Percentiles rank a stretch among this genome's conserved stretches.
phyloP scores from a whole-genome alignment of 1,140 invertebrate genomes.

The Platorchestia sp. region DNA sequence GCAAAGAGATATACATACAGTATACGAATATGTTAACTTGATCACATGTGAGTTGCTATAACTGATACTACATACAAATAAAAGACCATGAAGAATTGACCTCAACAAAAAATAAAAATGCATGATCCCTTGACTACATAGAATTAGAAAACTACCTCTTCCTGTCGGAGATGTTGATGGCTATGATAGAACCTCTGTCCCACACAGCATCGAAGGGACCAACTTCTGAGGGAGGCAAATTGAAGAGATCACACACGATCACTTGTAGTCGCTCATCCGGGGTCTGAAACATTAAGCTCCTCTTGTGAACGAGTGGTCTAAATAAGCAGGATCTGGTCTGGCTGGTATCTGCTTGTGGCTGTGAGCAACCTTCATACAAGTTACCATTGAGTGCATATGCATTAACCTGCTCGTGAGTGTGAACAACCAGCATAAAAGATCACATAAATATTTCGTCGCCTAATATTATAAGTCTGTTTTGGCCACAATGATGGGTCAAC shows the following conservation, averaged over 20 bases:
- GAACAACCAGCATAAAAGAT: no score
- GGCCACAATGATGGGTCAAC: no score
- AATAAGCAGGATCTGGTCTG: neutral
- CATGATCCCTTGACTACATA: neutral
- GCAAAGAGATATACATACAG: neutral
- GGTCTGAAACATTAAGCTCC: neutral
- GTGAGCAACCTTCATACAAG: no score
- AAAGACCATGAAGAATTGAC: no score
- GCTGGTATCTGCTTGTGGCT: neutral
- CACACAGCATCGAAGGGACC: constrained; percentile 16
- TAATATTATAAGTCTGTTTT: no score
- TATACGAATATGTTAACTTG: neutral
- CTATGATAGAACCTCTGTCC: constrained; percentile 30
- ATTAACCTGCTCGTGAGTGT: no score
- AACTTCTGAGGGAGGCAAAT: constrained; percentile 13
- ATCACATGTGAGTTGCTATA: neutral
- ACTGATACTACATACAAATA: neutral
- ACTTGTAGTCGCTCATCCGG: constrained; percentile 15
- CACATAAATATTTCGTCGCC: no score
- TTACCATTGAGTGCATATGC: no score
- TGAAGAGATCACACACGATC: neutral
- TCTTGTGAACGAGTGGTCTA: neutral
- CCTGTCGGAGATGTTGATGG: constrained; percentile 37
- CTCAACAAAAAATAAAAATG: neutral
- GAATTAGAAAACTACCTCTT: neutral